Evolutionary conservation across 2,113 vertebrate genomes (phyloP).

Genomic region (Lutjanus erythropterus): DNA sequence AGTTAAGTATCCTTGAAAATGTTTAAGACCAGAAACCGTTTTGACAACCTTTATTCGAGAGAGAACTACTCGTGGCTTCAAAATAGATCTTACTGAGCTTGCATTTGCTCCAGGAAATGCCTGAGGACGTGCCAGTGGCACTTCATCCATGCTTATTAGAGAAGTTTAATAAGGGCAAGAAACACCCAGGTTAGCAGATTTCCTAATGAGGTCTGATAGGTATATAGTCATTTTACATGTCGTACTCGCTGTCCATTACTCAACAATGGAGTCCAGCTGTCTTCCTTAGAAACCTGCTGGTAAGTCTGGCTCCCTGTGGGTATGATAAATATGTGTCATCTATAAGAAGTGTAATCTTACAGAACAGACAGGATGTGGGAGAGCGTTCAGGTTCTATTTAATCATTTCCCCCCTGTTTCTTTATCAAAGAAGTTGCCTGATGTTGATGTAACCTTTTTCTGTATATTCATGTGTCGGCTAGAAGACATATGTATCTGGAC

Average conservation of each 20-base stretch:
- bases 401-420: not conserved
- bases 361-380: constrained; percentile 9
- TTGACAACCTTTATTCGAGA: constrained; percentile 16
- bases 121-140: constrained; percentile 57
- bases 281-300: constrained; percentile 8
- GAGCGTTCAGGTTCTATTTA: constrained; percentile 24
- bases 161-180: constrained; percentile 32
- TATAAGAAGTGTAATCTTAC: not conserved
- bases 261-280: constrained; percentile 26
- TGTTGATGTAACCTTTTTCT: not conserved
- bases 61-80: constrained; percentile 42
- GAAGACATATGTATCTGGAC: constrained; percentile 6
- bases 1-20: constrained; percentile 15
- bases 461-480: not conserved
- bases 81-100: constrained; percentile 60
- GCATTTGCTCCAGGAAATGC: constrained; percentile 67
- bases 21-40: constrained; percentile 17
- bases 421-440: constrained; percentile 16
- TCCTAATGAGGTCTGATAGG: constrained; percentile 33
- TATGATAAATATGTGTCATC: constrained; percentile 4
- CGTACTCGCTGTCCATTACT: constrained; percentile 13
- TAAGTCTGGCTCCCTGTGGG: constrained; percentile 9
- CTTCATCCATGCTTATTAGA: constrained; percentile 39
- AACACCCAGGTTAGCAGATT: constrained; percentile 52
- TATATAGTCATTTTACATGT: constrained; percentile 28